Evolutionary conservation across 2,113 vertebrate genomes (phyloP), one percentile per base, ranked within the genome.

Genomic region (Oncorhynchus mykiss): DNA sequence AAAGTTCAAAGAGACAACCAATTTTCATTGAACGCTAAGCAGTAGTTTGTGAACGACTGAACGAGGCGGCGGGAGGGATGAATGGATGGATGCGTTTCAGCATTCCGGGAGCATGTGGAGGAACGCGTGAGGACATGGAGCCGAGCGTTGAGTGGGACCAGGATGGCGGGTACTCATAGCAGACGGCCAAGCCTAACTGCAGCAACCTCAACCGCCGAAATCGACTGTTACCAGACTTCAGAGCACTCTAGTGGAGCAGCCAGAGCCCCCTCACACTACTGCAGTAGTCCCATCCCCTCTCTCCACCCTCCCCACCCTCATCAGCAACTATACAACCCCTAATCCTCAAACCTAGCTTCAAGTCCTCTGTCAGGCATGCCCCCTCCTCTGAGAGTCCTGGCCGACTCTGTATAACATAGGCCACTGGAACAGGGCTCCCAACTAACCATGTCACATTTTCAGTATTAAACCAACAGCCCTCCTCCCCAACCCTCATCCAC

Each of bases 381-480:
- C 12, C 22, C 20, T 22, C 3, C 25, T 24, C 27, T 29, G 48
- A 66, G 39, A 72, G 27, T 72, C 60, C 59, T 77, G 57, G 72
- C 64, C 77, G 51, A 51, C 81, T 90, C 90, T 90, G 90, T 91
- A 45, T 45, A 45, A 45, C 8, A 45, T 45, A 45, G 39, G 9
- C 8, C 39, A 45, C 39, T 45, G 74, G 87, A 74, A 91, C 84
- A 75, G 87, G 90, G 73, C 67, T 72, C 60, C 59, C n/a, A 62
- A 22, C 59, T n/a, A n/a, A 62, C 85, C 76, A 81, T 85, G 82
- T 81, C 82, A 64, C 45, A 24, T 71, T 83, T 75, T 89, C 86
- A 89, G 85, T 85, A 87, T 89, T 91, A 88, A 74, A 86, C 73
- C 77, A 70, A 76, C 70, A 83, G 71, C 0, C 45, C 67, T 14